Evolutionary conservation across 2,888 invertebrate species (phyloP).

Genomic region (Sarcophaga carnaria): DNA sequence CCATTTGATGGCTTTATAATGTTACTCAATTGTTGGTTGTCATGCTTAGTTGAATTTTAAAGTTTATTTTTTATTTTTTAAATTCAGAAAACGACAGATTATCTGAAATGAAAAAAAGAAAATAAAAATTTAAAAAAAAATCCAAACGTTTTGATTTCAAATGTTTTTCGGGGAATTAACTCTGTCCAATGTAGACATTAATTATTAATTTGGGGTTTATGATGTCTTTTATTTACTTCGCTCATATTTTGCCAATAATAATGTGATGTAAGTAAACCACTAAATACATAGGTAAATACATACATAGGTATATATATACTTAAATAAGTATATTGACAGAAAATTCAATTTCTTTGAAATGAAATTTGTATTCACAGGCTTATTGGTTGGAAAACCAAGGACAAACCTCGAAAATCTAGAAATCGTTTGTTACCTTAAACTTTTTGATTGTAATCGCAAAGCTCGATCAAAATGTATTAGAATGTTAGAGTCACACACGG

Average conservation of each 20-base stretch:
- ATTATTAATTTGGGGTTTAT: background rate
- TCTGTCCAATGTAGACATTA: background rate
- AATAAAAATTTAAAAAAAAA: constrained; percentile 2
- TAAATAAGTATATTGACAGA: too few species aligned
- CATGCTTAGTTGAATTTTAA: constrained; percentile 47
- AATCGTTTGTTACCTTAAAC: too few species aligned
- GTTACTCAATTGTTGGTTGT: constrained; percentile 44
- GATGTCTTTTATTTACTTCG: background rate
- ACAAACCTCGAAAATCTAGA: too few species aligned
- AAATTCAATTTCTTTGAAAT: too few species aligned
- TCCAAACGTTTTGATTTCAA: background rate
- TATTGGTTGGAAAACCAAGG: too few species aligned
- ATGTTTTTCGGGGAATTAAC: constrained; percentile 5
- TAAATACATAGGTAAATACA: too few species aligned
- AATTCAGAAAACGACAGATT: background rate
- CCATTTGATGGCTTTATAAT: constrained; percentile 46
- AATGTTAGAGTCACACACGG: too few species aligned
- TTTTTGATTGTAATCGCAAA: too few species aligned
- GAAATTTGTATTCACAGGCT: too few species aligned
- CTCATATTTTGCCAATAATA: background rate
- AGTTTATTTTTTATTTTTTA: background rate
- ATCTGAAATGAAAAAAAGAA: background rate
- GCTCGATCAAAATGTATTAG: too few species aligned
- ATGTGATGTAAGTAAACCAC: background rate
- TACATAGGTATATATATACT: too few species aligned